Evolutionary conservation across 2,888 invertebrate species (phyloP), one percentile per base, ranked within the genome.

Genomic region (Cepaea hortensis): DNA sequence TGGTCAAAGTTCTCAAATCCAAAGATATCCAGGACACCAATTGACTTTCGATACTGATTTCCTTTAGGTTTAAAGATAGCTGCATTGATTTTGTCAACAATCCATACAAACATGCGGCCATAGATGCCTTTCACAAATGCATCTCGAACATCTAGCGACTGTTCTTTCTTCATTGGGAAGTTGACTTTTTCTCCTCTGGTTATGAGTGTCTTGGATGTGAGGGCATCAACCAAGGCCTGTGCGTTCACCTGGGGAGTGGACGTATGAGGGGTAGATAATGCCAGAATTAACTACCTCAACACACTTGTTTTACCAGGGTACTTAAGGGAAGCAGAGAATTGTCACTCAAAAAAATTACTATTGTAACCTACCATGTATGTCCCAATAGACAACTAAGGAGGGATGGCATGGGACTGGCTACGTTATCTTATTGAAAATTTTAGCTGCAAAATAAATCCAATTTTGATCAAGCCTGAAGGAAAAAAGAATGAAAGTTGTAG

Each of bases 1-100:
- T 97, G 97, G 93, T 97, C 97, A 94, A 99, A 99, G 94, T 99
- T 99, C 95, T 99, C 99, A 94, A 99, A 99, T 5, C 99, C 99
- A 94, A 99, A 99, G 92, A 99, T 99, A 95, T 99, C 99, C 89
- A 99, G 95, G 0, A 99, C 98, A 20, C 99, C 99, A 90, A 99
- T 99, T 0, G 98, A 98, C 89, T 93, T 93, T 88, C 94, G 88
- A 87, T 90, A 91, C 61, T 92, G 91, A 35, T 79, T 83, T 7
- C 88, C 61, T 79, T 91, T 92, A 9, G 93, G 93, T 86, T 93
- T 93, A 90, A 90, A 94, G 83, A 99, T 99, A 90, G 99, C 99
- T 92, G 97, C 96, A 94, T 99, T 99, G 88, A 99, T 99, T 95
- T 99, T 99, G 90, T 96, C 97, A 11, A 99, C 99, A 93, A 99